Evolutionary conservation across 2,797 vertebrate genomes (phyloP), one percentile per base, ranked within the genome.

Genomic region (Cirrhinus molitorella): DNA sequence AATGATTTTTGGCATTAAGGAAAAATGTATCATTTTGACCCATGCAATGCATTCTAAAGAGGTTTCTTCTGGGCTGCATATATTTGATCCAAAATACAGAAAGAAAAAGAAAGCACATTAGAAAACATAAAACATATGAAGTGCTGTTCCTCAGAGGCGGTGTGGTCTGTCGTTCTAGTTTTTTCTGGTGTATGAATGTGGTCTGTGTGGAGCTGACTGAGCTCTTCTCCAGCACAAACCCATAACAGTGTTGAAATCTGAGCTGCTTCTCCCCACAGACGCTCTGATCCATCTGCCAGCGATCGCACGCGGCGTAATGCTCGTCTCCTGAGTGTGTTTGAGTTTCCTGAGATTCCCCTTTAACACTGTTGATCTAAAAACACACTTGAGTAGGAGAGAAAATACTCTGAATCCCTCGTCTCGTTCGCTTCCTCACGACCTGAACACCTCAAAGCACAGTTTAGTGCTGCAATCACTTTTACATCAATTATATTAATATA

Each of bases 341-440:
- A 47, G 57, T 63, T 83, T 87, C 63, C 77, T 80, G 19, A 40
- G 47, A 55, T 80, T 73, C 86, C 86, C 86, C 84, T 75, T 84
- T 23, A 55, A 76, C 72, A 16, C 49, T 93, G 91, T 93, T 93
- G 75, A 82, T 82, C 71, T 77, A 66, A 79, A 86, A 86, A 84
- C 85, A 84, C 45, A 6, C 43, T 59, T 74, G 28, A 51, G 72
- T 67, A 21, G 31, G 31, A 76, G 34, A 83, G 49, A 74, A 57
- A 43, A 61, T 21, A 6, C 19, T 21, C 19, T 9, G 19, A 21
- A 31, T 49, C 57, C 47, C 80, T 25, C 28, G 11, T 66, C 23
- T 37, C 28, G 16, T n/a, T 37, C 28, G 21, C 23, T 75, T 72
- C 75, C 59, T 40, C 49, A 59, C 55, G 1, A 25, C 3, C 53